phyloP scores from a whole-genome alignment of 2,797 vertebrate species.

The Gymnoscopelus braueri region DNA sequence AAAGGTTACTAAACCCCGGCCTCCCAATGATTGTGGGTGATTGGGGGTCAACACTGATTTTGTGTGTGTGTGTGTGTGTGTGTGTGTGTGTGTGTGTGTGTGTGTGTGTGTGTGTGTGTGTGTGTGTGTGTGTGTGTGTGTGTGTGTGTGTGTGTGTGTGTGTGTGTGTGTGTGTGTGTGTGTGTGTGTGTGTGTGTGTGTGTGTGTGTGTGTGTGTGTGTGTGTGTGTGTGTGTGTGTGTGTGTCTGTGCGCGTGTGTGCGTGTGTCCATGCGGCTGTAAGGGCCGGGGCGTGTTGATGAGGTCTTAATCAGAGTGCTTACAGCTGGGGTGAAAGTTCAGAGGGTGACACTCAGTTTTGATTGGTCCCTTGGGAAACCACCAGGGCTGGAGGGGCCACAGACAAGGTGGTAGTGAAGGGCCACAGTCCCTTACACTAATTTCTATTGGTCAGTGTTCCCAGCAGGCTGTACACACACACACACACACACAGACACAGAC shows the following conservation, averaged over 20 bases:
- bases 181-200: constrained; percentile 13
- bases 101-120: constrained; percentile 13
- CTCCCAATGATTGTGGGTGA: constrained; percentile 47
- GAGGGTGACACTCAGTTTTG: constrained; percentile 67
- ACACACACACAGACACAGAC: constrained; percentile 24
- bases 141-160: constrained; percentile 25
- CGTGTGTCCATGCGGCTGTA: constrained; percentile 59
- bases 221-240: constrained; percentile 24
- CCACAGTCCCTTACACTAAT: constrained; percentile 48
- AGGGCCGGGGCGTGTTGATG: constrained; percentile 64
- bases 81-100: constrained; percentile 25
- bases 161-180: constrained; percentile 32
- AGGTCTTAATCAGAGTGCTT: constrained; percentile 81
- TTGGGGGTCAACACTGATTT: constrained; percentile 32
- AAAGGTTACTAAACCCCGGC: constrained; percentile 62
- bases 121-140: constrained; percentile 28
- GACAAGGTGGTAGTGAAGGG: constrained; percentile 54
- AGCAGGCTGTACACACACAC: constrained; percentile 35
- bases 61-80: constrained; percentile 31
- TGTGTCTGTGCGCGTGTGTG: constrained; percentile 47
- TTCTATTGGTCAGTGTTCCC: constrained; percentile 59
- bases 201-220: constrained; percentile 15
- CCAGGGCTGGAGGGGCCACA: constrained; percentile 46
- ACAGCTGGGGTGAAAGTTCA: constrained; percentile 72
- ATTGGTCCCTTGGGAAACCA: constrained; percentile 73